These are phyloP conservation scores for Geotrypetes seraphini DNA, from an alignment of 2,797 vertebrate species.

Conservation along the genomic window DNA sequence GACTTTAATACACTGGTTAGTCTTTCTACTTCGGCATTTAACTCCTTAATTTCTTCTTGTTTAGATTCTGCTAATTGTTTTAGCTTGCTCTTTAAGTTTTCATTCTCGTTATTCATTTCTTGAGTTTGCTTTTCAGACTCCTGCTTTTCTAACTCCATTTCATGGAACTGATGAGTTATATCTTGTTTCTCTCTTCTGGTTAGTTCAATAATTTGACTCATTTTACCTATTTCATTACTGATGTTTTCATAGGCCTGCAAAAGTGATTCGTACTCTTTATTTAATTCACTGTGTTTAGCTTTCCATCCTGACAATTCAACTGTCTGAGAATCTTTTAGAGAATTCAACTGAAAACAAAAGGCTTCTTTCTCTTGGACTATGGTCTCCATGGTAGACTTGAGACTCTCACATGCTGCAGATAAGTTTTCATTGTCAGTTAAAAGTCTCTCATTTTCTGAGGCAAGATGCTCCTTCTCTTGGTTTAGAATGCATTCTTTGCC, in stretches of 20 bases:
- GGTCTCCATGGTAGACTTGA: constrained; percentile 76
- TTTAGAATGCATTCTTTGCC: constrained; percentile 12
- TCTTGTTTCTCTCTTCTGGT: constrained; percentile 71
- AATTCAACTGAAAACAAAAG: constrained; percentile 77
- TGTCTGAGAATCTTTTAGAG: constrained; percentile 75
- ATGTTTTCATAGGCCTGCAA: constrained; percentile 79
- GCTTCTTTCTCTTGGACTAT: constrained; percentile 81
- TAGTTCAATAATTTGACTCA: constrained; percentile 68
- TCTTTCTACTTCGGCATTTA: constrained; percentile 54
- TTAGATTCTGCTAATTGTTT: constrained; percentile 45
- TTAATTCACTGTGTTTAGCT: constrained; percentile 69
- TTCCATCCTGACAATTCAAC: constrained; percentile 79
- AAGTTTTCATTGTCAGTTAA: constrained; percentile 68
- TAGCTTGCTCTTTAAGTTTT: constrained; percentile 50
- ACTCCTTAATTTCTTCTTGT: constrained; percentile 42
- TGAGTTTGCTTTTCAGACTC: constrained; percentile 38
- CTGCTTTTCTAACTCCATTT: constrained; percentile 48
- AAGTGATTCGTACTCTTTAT: constrained; percentile 78
- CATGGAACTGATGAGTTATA: constrained; percentile 47
- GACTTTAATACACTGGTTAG: constrained; percentile 37
- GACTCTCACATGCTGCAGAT: constrained; percentile 71
- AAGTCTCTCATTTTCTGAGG: constrained; percentile 44
- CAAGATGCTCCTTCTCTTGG: constrained; percentile 44
- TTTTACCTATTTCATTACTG: constrained; percentile 74
- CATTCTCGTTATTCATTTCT: constrained; percentile 52